phyloP scores from a whole-genome alignment of 2,888 invertebrate species.

The Macrosiphum euphorbiae region DNA sequence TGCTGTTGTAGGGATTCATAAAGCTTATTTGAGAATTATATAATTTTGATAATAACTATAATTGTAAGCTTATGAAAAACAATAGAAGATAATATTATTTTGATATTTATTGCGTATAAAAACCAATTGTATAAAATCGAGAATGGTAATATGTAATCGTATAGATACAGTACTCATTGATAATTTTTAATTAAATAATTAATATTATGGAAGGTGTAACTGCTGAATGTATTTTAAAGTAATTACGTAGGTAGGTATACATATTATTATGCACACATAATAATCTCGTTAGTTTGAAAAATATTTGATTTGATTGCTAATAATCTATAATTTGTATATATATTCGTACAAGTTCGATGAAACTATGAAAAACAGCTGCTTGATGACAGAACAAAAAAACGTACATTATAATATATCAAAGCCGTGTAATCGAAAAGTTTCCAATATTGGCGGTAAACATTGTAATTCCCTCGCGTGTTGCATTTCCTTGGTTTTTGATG shows the following conservation, averaged over 20 bases:
- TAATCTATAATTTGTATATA: background rate
- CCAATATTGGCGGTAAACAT: background rate
- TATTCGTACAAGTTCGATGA: background rate
- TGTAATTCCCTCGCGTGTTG: slow-evolving; percentile 17
- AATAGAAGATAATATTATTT: background rate
- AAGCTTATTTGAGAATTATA: slow-evolving; percentile 5
- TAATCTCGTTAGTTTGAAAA: background rate
- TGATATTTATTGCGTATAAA: background rate
- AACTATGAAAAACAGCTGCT: background rate
- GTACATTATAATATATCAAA: background rate
- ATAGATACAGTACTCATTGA: background rate
- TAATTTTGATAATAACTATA: background rate
- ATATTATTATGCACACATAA: background rate
- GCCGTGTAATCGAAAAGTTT: background rate
- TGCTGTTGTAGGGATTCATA: background rate
- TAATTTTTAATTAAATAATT: background rate
- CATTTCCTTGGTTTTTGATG: slow-evolving; percentile 12
- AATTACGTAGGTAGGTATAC: no score
- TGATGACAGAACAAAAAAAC: background rate
- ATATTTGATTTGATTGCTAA: background rate
- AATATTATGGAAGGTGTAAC: background rate
- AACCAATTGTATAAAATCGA: background rate
- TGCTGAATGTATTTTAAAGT: background rate
- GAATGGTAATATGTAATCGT: background rate
- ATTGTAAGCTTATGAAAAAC: background rate